These are phyloP conservation scores for Alosa sapidissima DNA, from an alignment of 2,797 vertebrate species.

Conservation along the genomic window DNA sequence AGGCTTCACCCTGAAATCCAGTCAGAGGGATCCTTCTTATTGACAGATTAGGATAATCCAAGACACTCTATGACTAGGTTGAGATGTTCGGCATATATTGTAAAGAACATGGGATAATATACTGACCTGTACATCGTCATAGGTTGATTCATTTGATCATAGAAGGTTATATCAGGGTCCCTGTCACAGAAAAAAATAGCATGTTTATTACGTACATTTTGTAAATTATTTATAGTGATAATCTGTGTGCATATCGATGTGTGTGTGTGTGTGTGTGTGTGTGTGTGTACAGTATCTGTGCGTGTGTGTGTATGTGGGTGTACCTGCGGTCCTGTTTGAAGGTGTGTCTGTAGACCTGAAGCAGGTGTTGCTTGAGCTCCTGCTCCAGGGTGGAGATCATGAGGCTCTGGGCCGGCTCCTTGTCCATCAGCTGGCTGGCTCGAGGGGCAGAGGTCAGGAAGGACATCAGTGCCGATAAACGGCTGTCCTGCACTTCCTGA, in stretches of 20 bases:
- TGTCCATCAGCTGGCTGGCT: conserved; percentile 76
- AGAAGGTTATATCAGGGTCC: conserved; percentile 80
- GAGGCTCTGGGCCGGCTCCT: conserved; percentile 67
- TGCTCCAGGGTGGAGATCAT: conserved; percentile 77
- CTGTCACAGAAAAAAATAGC: conserved; percentile 55
- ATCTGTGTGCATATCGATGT: background rate
- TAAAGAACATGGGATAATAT: background rate
- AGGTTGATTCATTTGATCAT: conserved; percentile 79
- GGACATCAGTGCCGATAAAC: conserved; percentile 71
- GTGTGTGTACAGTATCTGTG: background rate
- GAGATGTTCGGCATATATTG: background rate
- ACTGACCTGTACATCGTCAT: conserved; percentile 80
- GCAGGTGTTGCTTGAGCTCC: conserved; percentile 74
- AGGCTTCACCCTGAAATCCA: conserved; percentile 76
- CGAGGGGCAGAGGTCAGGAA: conserved; percentile 75
- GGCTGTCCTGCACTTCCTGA: conserved; percentile 75
- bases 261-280: background rate
- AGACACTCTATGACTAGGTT: background rate
- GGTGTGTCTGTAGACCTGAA: conserved; percentile 75
- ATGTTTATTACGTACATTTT: background rate
- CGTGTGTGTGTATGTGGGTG: background rate
- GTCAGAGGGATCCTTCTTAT: background rate
- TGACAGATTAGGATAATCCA: background rate
- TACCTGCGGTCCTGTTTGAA: conserved; percentile 78
- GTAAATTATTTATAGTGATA: background rate